Base-by-base conservation (phyloP, 2,888 invertebrate genomes). In the Drosophila ustulata region DNA sequence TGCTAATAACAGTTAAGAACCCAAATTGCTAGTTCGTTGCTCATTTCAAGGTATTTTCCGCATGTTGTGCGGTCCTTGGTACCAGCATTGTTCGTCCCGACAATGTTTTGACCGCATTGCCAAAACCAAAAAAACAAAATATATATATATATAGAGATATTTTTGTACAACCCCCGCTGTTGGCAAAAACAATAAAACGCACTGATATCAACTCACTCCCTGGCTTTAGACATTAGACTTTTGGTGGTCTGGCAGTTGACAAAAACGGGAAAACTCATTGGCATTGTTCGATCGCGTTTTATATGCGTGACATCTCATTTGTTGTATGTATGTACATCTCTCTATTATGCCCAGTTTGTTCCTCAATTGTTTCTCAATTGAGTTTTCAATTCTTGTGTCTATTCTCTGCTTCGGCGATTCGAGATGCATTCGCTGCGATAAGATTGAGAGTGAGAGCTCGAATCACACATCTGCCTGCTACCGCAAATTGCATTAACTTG, bases 51-150 rank as follows among this genome's bases (percentile, higher is more conserved):
- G 88, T 78, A 83, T 25, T 51, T 70, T 4, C 37, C 13, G 50
- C 66, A 50, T 80, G 65, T 71, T 83, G 88, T 82, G 90, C 67
- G 90, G 88, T 89, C 86, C 74, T 49, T 37, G 11, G 56, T 51
- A 59, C 70, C 75, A 56, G 84, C 90, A 81, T 91, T 87, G 78
- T 84, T 73, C 51, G 53, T 65, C 66, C 66, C 71, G 88, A 88
- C 80, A 89, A 83, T 91, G 89, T 91, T 91, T 90, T 91, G 91
- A 91, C 92, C 92, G 89, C 90, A 91, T 80, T 85, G 78, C 87
- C 80, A 85, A 76, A 90, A 90, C 91, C 90, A 90, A 91, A 90
- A 86, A 80, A 90, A 90, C 89, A 85, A 80, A n/a, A n/a, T n/a
- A n/a, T n/a, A 82, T 79, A 75, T 55, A 76, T 47, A 72, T 18